Base-by-base conservation (phyloP, 2,113 vertebrate genomes). In the Erythrocercus mccallii region DNA sequence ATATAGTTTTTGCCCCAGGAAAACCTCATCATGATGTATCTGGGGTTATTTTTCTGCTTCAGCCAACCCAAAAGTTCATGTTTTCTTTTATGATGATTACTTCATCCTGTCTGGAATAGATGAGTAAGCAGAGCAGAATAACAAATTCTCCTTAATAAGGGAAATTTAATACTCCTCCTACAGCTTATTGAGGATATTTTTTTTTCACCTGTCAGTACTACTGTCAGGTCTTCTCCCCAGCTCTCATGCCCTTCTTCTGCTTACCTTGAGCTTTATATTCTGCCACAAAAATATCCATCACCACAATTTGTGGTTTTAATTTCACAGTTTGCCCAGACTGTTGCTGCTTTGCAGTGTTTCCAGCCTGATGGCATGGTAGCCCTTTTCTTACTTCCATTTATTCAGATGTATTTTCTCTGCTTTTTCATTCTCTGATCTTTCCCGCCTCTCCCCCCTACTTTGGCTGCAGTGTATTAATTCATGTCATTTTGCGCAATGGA, bases 301-400 rank as follows among this genome's bases (percentile, higher is more conserved):
- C 21, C 61, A 31, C 4, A 44, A 38, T 54, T 15, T 37, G 12
- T 53, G 11, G 0, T 18, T 88, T 86, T 73, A 2, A 2, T 68
- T 56, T n/a, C 42, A 69, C 16, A 44, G 1, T 42, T 81, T 73
- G 15, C 4, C 3, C 19, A 28, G 12, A 8, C 6, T 35, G 3
- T 21, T 74, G 23, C 23, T 78, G 30, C 6, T 80, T 68, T 88
- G 11, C 23, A 24, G 7, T 64, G 15, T 51, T 83, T 58, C 48
- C 14, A 45, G 8, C 33, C 16, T 69, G 56, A 57, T 1, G 3
- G 18, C 0, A 0, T 27, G 12, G 16, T 30, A 77, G 8, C 9
- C 35, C 22, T 45, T 9, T 51, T 81, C n/a, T 47, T n/a, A 25
- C 30, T 78, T 58, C 8, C 14, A 4, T 64, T 87, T 64, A 14